Conservation (phyloP, 2,113 vertebrate species). For the Ailurus styani region DNA sequence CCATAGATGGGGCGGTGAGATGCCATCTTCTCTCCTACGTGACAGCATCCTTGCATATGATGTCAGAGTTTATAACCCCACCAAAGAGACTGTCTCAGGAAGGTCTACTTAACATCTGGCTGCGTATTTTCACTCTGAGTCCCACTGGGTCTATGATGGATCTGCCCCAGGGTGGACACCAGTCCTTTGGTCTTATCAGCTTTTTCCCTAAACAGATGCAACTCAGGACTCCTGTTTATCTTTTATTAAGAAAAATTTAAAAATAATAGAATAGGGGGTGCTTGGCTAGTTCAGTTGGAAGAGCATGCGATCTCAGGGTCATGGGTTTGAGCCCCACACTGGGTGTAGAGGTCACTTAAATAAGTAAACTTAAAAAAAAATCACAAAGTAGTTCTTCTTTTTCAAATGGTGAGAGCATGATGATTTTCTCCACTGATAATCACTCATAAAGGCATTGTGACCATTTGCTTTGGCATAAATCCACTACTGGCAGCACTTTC, state of each 20-base stretch:
- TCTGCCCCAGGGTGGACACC: neutral
- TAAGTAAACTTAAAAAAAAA: neutral
- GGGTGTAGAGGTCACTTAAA: neutral
- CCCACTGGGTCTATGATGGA: neutral
- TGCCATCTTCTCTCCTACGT: neutral
- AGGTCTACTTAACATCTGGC: neutral
- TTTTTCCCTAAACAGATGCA: neutral
- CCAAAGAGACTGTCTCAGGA: neutral
- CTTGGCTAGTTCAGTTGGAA: neutral
- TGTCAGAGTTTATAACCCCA: neutral
- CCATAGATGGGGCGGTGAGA: neutral
- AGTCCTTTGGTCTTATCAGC: neutral
- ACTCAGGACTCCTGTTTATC: neutral
- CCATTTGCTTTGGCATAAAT: constrained; percentile 36
- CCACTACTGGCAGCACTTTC: neutral
- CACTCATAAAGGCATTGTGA: neutral
- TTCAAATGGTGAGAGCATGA: neutral
- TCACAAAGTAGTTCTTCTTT: constrained; percentile 4
- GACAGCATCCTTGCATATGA: neutral
- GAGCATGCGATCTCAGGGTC: neutral
- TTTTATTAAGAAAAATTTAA: constrained; percentile 29
- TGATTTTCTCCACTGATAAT: constrained; percentile 20
- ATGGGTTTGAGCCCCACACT: neutral
- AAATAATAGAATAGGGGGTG: neutral
- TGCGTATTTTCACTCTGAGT: neutral